Percentiles rank a stretch among this genome's conserved stretches.
These are phyloP conservation scores for Pecten maximus DNA, from an alignment of 2,888 invertebrate species.

Conservation along the genomic window DNA sequence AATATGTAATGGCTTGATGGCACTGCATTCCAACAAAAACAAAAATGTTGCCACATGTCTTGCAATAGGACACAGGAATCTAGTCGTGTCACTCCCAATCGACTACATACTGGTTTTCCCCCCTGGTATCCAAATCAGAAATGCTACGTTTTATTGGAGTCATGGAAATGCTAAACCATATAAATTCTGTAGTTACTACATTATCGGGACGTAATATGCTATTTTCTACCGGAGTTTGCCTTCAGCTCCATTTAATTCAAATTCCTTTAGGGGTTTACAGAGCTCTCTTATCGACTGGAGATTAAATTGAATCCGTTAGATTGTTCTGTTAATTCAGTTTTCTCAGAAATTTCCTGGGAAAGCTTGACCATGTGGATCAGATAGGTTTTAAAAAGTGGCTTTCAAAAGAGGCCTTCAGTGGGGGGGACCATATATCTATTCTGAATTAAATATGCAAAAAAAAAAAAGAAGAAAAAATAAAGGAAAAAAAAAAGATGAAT, in stretches of 20 bases:
- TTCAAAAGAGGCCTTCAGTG: not conserved
- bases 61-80: not conserved
- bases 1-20: not conserved
- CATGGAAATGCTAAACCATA: not conserved
- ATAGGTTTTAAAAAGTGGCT: not conserved
- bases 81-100: not conserved
- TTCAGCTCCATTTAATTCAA: not conserved
- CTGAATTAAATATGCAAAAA: not conserved
- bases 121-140: not conserved
- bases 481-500: no score
- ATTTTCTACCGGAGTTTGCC: not conserved
- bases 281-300: not conserved
- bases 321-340: conserved; percentile 14
- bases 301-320: not conserved
- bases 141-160: not conserved
- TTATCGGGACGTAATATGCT: not conserved
- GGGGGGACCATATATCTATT: not conserved
- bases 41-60: not conserved
- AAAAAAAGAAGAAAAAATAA: not conserved
- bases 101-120: not conserved
- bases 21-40: not conserved
- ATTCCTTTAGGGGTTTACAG: not conserved
- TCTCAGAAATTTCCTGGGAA: conserved; percentile 18
- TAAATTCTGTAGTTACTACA: not conserved
- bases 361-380: conserved; percentile 30